Evolutionary conservation across 2,113 vertebrate species (phyloP), one percentile per base, ranked within the genome.

Genomic region (Apteryx mantelli): DNA sequence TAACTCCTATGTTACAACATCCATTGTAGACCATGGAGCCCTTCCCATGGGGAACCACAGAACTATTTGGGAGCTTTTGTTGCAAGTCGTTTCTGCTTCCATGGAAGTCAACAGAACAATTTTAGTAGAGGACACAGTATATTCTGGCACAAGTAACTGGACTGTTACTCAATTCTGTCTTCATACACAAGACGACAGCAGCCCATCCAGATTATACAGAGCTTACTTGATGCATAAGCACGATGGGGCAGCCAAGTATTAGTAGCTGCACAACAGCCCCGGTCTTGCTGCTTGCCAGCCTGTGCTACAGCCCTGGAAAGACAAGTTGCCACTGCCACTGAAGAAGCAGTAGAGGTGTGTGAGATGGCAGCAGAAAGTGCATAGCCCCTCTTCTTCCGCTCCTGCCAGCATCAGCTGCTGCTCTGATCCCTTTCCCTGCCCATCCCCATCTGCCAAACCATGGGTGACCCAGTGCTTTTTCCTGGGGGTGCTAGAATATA

Each of bases 121-220:
- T 25, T 17, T 18, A 21, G 32, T 1, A 20, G 17, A 56, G 48
- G 12, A 19, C 25, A 11, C 8, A 7, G 5, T 11, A 36, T 8
- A 3, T 25, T 71, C 40, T 3, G 11, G 4, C 53, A 22, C 15
- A 16, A 34, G 18, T 8, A 32, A 13, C 25, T 6, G 6, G 8
- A 1, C 13, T 38, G 7, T 18, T 52, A 3, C 3, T 48, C 46
- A 22, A 46, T 58, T 48, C 17, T 58, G 8, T 12, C 14, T 22
- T 40, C 19, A 1, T 2, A 10, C 0, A 2, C 0, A 0, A 19
- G 9, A 9, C 53, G 14, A 0, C 3, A 40, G 40, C 32, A 34
- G 71, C 14, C 61, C n/a, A 3, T 1, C 20, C 17, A 2, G 42
- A 7, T 11, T n/a, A 34, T 64, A 2, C 7, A 15, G 32, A 13